Conservation (phyloP, 2,888 invertebrate species). For the Zootermopsis nevadensis region DNA sequence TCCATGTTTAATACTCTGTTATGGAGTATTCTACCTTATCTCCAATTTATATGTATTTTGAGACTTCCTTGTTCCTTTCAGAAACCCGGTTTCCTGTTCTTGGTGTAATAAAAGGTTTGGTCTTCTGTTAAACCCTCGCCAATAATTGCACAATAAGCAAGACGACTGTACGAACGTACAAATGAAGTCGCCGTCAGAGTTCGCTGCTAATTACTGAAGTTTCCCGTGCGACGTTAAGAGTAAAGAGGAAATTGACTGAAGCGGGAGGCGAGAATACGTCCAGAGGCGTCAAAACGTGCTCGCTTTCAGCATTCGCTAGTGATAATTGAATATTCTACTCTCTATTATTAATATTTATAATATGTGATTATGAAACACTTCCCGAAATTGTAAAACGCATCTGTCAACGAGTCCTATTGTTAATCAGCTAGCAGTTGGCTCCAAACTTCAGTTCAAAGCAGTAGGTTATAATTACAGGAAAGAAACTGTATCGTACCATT, state of each 20-base stretch:
- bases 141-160: constrained; percentile 3
- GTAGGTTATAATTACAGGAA: no score
- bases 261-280: neutral
- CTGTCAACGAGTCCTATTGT: no score
- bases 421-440: no score
- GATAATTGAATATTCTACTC: neutral
- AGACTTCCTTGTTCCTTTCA: no score
- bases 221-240: neutral
- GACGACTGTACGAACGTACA: neutral
- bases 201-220: neutral
- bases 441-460: no score
- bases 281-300: neutral
- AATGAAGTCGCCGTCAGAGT: neutral
- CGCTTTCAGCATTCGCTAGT: neutral
- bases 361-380: neutral
- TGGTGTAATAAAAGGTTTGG: neutral
- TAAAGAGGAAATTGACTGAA: neutral
- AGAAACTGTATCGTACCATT: no score
- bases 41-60: no score
- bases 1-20: no score
- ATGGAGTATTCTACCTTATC: no score
- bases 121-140: neutral
- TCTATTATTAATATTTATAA: neutral
- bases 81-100: no score
- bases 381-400: neutral